These are phyloP conservation scores for Brassicogethes aeneus DNA, from an alignment of 2,888 invertebrate genomes.

Conservation along the genomic window DNA sequence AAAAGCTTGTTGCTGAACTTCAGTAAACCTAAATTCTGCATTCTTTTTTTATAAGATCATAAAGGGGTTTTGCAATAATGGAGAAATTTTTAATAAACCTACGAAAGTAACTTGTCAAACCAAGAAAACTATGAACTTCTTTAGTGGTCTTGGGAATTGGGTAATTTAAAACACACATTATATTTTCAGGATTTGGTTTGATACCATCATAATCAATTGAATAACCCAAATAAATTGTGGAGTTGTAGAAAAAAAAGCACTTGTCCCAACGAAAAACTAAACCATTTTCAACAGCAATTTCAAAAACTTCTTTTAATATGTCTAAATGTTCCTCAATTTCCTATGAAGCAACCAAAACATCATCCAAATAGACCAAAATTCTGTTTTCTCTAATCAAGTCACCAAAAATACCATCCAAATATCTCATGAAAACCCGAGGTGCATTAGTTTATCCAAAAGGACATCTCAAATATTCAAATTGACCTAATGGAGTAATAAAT, in stretches of 20 bases:
- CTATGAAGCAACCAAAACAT: too few relatives aligned
- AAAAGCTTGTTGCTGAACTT: background rate
- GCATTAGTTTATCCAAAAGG: background rate
- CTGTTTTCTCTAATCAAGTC: too few relatives aligned
- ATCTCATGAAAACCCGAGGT: slow-evolving; percentile 7
- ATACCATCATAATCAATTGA: slow-evolving; percentile 8
- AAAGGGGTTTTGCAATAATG: background rate
- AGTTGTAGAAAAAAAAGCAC: slow-evolving; percentile 5
- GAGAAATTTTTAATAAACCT: background rate
- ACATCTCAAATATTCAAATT: slow-evolving; percentile 3
- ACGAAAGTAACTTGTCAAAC: background rate
- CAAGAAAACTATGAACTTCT: too few relatives aligned
- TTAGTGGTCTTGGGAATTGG: background rate
- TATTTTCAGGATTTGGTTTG: slow-evolving; percentile 7
- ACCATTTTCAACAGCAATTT: background rate
- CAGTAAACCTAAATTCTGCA: background rate
- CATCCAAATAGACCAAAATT: too few relatives aligned
- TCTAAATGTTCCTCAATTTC: background rate
- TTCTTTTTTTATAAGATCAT: background rate
- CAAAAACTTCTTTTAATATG: background rate
- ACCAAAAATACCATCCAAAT: slow-evolving; percentile 9
- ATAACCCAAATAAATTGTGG: slow-evolving; percentile 9
- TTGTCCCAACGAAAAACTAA: slow-evolving; percentile 9
- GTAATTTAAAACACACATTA: slow-evolving; percentile 4
- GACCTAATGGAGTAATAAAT: slow-evolving; percentile 16